Evolutionary conservation across 2,888 invertebrate species (phyloP).

Genomic region (Lasioglossum oenotherae): DNA sequence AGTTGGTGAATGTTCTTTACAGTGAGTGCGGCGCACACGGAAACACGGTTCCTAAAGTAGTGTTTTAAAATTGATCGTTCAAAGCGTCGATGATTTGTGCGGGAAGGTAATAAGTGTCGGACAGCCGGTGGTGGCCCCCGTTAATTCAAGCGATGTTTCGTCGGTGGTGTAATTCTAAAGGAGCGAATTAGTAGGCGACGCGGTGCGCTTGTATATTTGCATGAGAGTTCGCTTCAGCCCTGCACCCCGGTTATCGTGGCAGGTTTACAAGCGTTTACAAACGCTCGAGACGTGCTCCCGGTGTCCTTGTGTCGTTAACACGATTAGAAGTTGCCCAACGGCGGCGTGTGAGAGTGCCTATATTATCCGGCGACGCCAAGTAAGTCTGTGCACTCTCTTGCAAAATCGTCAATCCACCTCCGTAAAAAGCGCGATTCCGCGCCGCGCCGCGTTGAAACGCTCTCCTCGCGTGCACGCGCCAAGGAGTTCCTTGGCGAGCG

Average conservation of each 20-base stretch:
- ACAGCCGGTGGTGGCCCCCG: neutral
- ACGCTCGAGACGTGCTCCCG: constrained; percentile 60
- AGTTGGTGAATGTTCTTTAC: neutral
- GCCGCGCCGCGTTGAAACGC: constrained; percentile 28
- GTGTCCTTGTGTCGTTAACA: constrained; percentile 75
- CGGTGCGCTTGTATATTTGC: constrained; percentile 33
- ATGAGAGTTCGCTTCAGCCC: constrained; percentile 17
- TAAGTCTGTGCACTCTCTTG: constrained; percentile 61
- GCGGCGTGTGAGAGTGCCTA: constrained; percentile 61
- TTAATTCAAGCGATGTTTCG: constrained; percentile 24
- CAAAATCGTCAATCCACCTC: constrained; percentile 71
- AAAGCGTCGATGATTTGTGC: neutral
- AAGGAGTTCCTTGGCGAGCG: neutral
- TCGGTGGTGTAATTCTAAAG: constrained; percentile 26
- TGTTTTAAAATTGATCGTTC: neutral
- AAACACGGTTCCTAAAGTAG: neutral
- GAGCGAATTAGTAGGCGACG: constrained; percentile 40
- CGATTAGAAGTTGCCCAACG: constrained; percentile 73
- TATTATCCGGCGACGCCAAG: constrained; percentile 67
- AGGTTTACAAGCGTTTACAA: constrained; percentile 47
- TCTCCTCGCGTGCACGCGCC: constrained; percentile 30
- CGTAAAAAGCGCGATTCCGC: constrained; percentile 64
- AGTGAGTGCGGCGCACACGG: neutral
- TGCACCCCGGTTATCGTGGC: constrained; percentile 31
- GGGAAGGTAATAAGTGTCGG: neutral